These are phyloP conservation scores for Trachythela sp. DNA, from an alignment of 64 coral and sea anemone species.

Conservation along the genomic window DNA sequence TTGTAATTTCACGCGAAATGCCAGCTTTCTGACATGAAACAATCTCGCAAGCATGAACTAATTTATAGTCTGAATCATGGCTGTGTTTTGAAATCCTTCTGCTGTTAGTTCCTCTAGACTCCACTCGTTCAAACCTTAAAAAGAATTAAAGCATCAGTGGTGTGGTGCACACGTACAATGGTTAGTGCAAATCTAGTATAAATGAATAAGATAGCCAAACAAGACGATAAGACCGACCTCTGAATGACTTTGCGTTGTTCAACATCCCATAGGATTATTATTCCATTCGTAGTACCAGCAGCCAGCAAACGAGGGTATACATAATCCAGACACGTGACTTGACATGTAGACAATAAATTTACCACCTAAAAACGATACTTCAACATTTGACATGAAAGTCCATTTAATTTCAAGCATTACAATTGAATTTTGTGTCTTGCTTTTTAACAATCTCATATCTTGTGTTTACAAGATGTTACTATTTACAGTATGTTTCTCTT, in stretches of 20 bases:
- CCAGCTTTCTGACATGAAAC: background rate
- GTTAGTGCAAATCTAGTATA: no score
- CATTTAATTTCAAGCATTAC: no score
- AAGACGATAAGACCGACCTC: slow-evolving; percentile 32
- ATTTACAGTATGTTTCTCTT: no score
- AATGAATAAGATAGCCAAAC: no score
- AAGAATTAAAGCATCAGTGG: no score
- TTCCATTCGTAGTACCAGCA: slow-evolving; percentile 68
- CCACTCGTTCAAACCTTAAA: background rate
- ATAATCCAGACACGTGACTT: slow-evolving; percentile 83
- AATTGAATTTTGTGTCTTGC: no score
- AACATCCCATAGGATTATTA: slow-evolving; percentile 69
- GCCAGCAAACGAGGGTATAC: slow-evolving; percentile 49
- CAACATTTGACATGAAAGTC: no score
- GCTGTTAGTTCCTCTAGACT: background rate
- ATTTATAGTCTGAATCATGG: background rate
- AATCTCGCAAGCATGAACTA: background rate
- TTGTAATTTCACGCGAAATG: background rate
- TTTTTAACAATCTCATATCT: no score
- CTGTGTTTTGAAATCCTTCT: background rate
- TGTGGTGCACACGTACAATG: no score
- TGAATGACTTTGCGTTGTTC: slow-evolving; percentile 59
- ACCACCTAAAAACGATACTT: background rate
- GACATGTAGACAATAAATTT: slow-evolving; percentile 54
- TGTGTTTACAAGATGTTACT: no score